A percentile compares a stretch with the other conserved stretches of the same genome.
Evolutionary conservation across 2,888 invertebrate species (phyloP).

Genomic region (Drosophila meridionalis): DNA sequence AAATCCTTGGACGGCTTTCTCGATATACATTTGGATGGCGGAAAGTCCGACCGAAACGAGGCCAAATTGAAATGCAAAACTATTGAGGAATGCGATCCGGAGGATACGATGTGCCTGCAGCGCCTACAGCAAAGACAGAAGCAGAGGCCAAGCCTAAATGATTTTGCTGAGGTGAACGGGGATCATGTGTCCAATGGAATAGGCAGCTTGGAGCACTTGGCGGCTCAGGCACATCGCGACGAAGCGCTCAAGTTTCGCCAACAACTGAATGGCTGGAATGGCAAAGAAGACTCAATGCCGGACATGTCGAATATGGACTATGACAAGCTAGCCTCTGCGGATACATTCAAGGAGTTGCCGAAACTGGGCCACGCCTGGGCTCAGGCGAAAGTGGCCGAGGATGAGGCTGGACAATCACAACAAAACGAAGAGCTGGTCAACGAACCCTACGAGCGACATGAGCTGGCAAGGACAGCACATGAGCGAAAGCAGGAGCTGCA

Average conservation of each 20-base stretch:
- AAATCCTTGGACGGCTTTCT: conserved; percentile 25
- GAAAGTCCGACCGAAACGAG: background rate
- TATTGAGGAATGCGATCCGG: conserved; percentile 46
- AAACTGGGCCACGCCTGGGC: conserved; percentile 16
- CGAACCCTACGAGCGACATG: conserved; percentile 24
- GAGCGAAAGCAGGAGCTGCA: background rate
- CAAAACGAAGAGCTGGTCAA: conserved; percentile 8
- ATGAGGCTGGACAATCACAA: conserved; percentile 3
- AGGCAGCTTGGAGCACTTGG: conserved; percentile 32
- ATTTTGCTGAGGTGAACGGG: conserved; percentile 8
- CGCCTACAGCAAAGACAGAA: conserved; percentile 26
- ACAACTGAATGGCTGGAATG: conserved; percentile 28
- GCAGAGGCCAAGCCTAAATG: conserved; percentile 10
- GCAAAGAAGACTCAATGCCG: conserved; percentile 8
- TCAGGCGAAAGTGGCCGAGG: conserved; percentile 4
- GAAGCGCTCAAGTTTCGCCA: conserved; percentile 14
- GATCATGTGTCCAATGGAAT: conserved; percentile 9
- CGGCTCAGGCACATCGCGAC: conserved; percentile 26
- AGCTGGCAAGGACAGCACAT: conserved; percentile 16
- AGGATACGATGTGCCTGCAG: conserved; percentile 53
- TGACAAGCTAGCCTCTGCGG: conserved; percentile 18
- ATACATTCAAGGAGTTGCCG: conserved; percentile 15
- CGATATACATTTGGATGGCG: conserved; percentile 22
- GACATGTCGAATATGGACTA: conserved; percentile 34
- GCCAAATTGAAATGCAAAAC: conserved; percentile 19